These are phyloP conservation scores for Thera britannica DNA, from an alignment of 2,888 invertebrate species.

Conservation along the genomic window DNA sequence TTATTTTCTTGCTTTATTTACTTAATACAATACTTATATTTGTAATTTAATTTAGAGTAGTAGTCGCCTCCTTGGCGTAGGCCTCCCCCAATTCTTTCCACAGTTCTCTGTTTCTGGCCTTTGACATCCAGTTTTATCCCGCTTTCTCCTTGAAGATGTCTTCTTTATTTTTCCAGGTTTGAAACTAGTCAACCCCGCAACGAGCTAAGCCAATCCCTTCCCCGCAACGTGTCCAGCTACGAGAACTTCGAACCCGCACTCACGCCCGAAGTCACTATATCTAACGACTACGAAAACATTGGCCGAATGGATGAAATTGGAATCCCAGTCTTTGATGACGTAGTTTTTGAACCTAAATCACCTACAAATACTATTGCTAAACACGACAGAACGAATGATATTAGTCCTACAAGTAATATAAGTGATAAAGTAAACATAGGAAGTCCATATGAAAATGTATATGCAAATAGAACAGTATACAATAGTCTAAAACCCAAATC, in stretches of 20 bases:
- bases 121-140: no score
- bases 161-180: slow-evolving; percentile 72
- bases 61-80: no score
- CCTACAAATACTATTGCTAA: slow-evolving; percentile 11
- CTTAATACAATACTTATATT: no score
- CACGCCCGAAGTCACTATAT: slow-evolving; percentile 67
- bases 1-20: no score
- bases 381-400: slow-evolving; percentile 31
- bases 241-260: slow-evolving; percentile 79
- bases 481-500: slow-evolving; percentile 73
- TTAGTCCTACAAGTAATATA: slow-evolving; percentile 14
- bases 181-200: slow-evolving; percentile 76
- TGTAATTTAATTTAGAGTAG: no score
- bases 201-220: slow-evolving; percentile 64
- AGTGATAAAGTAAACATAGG: background rate
- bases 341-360: slow-evolving; percentile 64
- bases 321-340: slow-evolving; percentile 74
- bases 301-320: slow-evolving; percentile 80
- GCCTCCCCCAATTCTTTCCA: no score
- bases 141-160: no score
- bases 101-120: no score
- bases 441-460: slow-evolving; percentile 87
- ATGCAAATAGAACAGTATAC: slow-evolving; percentile 67
- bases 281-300: slow-evolving; percentile 66
- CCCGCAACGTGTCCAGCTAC: slow-evolving; percentile 79